Percentiles rank a stretch among this genome's conserved stretches.
These are phyloP conservation scores for Coracias cyanogaster DNA, from an alignment of 2,797 vertebrate genomes.

Conservation along the genomic window DNA sequence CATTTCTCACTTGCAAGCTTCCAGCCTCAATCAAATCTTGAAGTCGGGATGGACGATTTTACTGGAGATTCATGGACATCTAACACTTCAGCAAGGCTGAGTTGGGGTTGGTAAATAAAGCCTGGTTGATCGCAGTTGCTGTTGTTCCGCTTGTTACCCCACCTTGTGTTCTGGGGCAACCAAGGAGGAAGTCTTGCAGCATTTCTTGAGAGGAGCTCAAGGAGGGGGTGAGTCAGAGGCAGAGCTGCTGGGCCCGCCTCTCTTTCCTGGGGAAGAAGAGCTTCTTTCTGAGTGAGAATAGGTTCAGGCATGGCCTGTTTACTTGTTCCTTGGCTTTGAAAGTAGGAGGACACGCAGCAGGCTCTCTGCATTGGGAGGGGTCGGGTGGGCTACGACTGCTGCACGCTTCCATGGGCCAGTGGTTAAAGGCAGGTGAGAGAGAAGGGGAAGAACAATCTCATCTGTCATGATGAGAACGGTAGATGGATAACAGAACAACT, in stretches of 20 bases:
- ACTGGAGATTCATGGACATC: neutral
- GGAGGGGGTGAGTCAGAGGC: neutral
- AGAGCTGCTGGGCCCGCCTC: neutral
- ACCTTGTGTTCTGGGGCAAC: neutral
- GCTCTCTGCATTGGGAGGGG: neutral
- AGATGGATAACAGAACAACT: neutral
- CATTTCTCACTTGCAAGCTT: neutral
- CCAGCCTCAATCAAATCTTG: neutral
- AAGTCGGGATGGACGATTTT: neutral
- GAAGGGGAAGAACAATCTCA: neutral
- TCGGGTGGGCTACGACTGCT: neutral
- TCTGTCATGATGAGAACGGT: neutral
- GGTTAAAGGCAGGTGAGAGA: neutral
- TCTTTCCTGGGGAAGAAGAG: neutral
- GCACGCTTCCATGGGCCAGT: accelerated
- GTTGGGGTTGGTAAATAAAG: neutral
- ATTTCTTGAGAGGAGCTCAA: neutral
- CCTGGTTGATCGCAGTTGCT: neutral
- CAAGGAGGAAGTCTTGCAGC: neutral
- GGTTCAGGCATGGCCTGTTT: neutral
- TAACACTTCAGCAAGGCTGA: neutral
- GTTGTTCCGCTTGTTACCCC: neutral
- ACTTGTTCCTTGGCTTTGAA: neutral
- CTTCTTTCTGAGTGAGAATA: neutral
- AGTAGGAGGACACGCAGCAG: neutral